Percentiles rank a stretch among this genome's conserved stretches.
phyloP scores from a whole-genome alignment of 2,797 vertebrate genomes.

The Gallirallus australis region DNA sequence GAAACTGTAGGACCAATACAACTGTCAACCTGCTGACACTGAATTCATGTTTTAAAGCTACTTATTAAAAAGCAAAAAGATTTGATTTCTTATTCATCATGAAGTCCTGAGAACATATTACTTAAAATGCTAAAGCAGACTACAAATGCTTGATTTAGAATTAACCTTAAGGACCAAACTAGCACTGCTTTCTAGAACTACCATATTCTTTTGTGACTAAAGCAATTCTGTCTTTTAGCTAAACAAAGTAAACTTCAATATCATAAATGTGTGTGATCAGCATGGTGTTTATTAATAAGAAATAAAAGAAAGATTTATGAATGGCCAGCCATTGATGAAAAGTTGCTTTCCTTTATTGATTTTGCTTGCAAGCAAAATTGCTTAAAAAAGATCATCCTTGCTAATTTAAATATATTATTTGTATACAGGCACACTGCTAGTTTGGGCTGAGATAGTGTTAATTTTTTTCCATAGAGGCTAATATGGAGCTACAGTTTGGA shows the following conservation, averaged over 20 bases:
- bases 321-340: not conserved
- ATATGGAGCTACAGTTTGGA: too few species aligned
- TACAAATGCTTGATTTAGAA: not conserved
- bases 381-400: not conserved
- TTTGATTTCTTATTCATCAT: not conserved
- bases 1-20: not conserved
- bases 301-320: constrained; percentile 23
- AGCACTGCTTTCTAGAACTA: not conserved
- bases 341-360: constrained; percentile 44
- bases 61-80: not conserved
- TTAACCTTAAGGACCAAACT: not conserved
- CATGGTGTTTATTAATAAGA: not conserved
- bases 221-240: not conserved
- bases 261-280: not conserved
- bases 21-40: not conserved
- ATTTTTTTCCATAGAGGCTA: too few species aligned
- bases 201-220: not conserved
- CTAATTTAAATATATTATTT: not conserved
- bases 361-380: constrained; percentile 22
- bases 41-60: not conserved
- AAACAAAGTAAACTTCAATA: not conserved
- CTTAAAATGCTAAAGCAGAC: not conserved
- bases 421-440: not conserved
- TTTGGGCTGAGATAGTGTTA: too few species aligned
- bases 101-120: not conserved